Conservation (phyloP, 2,888 invertebrate genomes). For the Allophyes oxyacanthae region DNA sequence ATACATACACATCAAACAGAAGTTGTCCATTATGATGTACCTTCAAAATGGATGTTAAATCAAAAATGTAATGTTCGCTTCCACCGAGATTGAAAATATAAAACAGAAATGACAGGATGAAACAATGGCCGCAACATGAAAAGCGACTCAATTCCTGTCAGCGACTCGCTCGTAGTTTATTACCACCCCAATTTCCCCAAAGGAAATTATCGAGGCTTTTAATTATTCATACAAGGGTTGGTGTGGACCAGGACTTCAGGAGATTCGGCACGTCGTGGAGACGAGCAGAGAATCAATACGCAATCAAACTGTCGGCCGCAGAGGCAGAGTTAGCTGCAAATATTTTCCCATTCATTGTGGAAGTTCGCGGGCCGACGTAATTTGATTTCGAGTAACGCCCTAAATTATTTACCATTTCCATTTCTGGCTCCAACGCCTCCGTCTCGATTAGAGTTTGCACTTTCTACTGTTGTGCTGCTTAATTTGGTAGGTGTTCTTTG, state of each 20-base stretch:
- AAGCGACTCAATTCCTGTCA: background rate
- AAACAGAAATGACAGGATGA: background rate
- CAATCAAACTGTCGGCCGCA: constrained; percentile 75
- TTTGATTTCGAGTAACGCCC: constrained; percentile 69
- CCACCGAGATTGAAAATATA: too few species aligned
- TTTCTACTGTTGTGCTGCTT: constrained; percentile 35
- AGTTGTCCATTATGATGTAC: too few species aligned
- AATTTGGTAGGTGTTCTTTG: constrained; percentile 28
- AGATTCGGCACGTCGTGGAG: constrained; percentile 43
- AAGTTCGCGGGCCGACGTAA: constrained; percentile 54
- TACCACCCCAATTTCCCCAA: constrained; percentile 16
- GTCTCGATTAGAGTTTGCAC: constrained; percentile 44
- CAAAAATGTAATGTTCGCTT: too few species aligned
- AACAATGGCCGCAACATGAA: background rate
- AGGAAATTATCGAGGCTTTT: constrained; percentile 31
- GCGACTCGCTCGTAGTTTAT: constrained; percentile 24
- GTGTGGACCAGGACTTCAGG: constrained; percentile 17
- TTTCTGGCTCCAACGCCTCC: constrained; percentile 50
- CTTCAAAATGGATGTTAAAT: too few species aligned
- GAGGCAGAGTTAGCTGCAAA: constrained; percentile 69
- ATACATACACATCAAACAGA: too few species aligned
- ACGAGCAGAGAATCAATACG: constrained; percentile 71
- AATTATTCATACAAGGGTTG: constrained; percentile 46
- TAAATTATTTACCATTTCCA: constrained; percentile 67
- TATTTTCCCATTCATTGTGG: constrained; percentile 68